Evolutionary conservation across 2,888 invertebrate genomes (phyloP).

Genomic region (Pheosia tremula): DNA sequence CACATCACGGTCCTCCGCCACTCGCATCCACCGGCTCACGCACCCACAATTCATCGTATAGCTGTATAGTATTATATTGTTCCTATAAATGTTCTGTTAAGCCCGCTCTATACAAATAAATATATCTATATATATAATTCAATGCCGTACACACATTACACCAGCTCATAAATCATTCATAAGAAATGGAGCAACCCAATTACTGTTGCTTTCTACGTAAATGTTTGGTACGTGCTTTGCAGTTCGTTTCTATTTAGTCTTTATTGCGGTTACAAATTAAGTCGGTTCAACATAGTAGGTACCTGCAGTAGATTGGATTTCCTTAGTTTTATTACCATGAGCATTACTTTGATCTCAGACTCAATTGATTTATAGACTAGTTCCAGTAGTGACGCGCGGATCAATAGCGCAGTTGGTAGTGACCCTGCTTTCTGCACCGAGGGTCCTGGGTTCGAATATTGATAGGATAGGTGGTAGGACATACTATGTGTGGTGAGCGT

Average conservation of each 20-base stretch:
- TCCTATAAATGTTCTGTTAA: no score
- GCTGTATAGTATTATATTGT: no score
- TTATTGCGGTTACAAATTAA: slow-evolving; percentile 31
- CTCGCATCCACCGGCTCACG: no score
- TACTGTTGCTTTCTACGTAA: slow-evolving; percentile 43
- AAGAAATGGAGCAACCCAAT: slow-evolving; percentile 43
- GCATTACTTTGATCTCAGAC: not conserved
- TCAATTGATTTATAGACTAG: no score
- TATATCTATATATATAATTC: not conserved
- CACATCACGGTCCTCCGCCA: no score
- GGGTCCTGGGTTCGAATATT: no score
- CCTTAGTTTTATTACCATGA: not conserved
- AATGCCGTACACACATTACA: slow-evolving; percentile 29
- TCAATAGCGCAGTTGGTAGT: no score
- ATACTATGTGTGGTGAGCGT: no score
- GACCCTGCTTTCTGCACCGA: no score
- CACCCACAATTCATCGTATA: no score
- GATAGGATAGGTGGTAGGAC: no score
- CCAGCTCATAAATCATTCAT: slow-evolving; percentile 39
- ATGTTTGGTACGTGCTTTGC: slow-evolving; percentile 48
- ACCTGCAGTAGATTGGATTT: not conserved
- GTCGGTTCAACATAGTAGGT: slow-evolving; percentile 8
- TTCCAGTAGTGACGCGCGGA: not conserved
- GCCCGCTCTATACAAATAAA: no score
- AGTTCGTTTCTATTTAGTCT: slow-evolving; percentile 30